Base-by-base conservation (phyloP, 2,888 invertebrate genomes). In the Anthophora plumipes region DNA sequence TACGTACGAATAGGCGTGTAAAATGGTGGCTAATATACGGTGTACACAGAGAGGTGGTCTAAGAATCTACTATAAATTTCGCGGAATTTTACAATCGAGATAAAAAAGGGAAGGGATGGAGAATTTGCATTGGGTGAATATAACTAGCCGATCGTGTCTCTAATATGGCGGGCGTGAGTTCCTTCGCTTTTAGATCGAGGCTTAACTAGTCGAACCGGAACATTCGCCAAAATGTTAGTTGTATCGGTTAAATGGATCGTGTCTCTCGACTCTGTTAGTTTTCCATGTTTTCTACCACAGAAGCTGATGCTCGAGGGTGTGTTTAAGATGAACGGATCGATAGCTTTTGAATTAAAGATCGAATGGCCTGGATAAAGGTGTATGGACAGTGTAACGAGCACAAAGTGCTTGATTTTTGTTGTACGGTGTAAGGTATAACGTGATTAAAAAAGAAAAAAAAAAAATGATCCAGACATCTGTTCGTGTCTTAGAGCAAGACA, bases 91-190 rank as follows among this genome's bases (percentile, higher is more conserved):
- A 67, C 68, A 46, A 57, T 77, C 77, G 59, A 69, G 77, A 78
- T 77, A 77, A 64, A 66, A 75, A 52, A n/a, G n/a, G n/a, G n/a
- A n/a, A n/a, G 31, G 31, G 31, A 3, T 1, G 31, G 57, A 39
- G 70, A 66, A 69, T 78, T 78, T 78, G 64, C 78, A 77, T 77
- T 48, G 69, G 25, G 48, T 4, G 78, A 66, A 78, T 77, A 78
- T 78, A 70, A 64, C 69, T 64, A 52, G 57, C 17, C 69, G 69
- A 31, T 37, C 39, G 68, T 74, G 57, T 68, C 59, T 37, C 50
- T 68, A 67, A 31, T 4, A 67, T 67, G 55, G 61, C 54, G 48
- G 55, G n/a, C 55, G 52, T 78, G 76, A 75, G 67, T 76, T 76
- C 8, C 43, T 61, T 43, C 67, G 61, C 55, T 78, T n/a, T 78